Evolutionary conservation across 1,140 invertebrate genomes (phyloP).

Genomic region (Drosophila ficusphila): DNA sequence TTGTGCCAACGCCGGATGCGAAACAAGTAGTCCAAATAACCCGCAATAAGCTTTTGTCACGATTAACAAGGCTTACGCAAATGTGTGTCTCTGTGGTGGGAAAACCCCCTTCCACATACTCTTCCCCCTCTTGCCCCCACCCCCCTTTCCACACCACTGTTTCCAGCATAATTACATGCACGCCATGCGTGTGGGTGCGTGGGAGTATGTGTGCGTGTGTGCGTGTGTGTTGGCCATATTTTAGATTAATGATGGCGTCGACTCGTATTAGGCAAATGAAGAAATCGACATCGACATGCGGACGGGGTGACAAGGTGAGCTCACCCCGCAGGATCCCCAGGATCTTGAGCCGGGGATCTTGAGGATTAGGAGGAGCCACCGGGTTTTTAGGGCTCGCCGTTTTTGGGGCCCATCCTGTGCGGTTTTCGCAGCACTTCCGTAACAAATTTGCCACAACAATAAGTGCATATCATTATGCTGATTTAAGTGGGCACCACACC

Average conservation of each 20-base stretch:
- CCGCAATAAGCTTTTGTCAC: constrained; percentile 81
- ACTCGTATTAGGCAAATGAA: constrained; percentile 80
- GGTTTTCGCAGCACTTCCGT: constrained; percentile 77
- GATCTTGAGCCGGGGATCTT: background rate
- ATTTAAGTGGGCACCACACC: constrained; percentile 71
- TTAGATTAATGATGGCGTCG: constrained; percentile 81
- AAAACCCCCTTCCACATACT: background rate
- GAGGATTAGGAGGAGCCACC: background rate
- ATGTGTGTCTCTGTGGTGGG: constrained; percentile 44
- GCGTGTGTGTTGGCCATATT: constrained; percentile 72
- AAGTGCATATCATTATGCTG: constrained; percentile 82
- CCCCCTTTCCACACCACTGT: background rate
- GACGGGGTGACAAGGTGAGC: constrained; percentile 27
- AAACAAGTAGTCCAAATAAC: constrained; percentile 82
- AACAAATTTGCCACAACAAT: constrained; percentile 81
- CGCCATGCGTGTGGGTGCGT: constrained; percentile 23
- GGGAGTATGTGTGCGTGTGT: constrained; percentile 17
- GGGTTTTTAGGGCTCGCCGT: background rate
- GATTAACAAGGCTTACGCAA: constrained; percentile 80
- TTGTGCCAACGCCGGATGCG: constrained; percentile 73
- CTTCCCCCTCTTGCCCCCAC: background rate
- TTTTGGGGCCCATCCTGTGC: constrained; percentile 42
- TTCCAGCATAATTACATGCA: constrained; percentile 76
- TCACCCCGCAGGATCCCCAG: constrained; percentile 1
- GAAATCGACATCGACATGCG: constrained; percentile 77